A percentile compares a stretch with the other conserved stretches of the same genome.
These are phyloP conservation scores for Halcyon malimbica DNA, from an alignment of 2,113 vertebrate species.

Conservation along the genomic window DNA sequence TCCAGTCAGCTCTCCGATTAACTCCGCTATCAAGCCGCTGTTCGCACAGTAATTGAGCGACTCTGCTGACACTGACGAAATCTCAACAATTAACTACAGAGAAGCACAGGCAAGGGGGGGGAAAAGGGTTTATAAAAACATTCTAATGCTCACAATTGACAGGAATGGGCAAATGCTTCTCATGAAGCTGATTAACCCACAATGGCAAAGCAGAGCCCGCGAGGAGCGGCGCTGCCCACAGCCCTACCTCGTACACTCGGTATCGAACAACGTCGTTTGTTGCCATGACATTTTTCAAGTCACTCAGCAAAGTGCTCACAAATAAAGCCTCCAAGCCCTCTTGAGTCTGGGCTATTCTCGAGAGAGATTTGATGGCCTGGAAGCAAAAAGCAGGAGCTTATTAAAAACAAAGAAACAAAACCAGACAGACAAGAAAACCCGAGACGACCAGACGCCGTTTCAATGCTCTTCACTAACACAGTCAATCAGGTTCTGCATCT, in stretches of 20 bases:
- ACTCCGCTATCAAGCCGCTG: constrained; percentile 84
- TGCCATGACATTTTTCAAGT: constrained; percentile 88
- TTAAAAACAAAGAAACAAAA: not conserved
- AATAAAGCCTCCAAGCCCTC: constrained; percentile 88
- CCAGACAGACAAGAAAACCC: not conserved
- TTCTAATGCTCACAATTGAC: not conserved
- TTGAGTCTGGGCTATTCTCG: constrained; percentile 81
- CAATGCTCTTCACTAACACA: not conserved
- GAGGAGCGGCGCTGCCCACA: no score
- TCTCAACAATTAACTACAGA: constrained; percentile 86
- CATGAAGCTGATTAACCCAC: not conserved
- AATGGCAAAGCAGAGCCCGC: not conserved
- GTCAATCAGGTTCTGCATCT: rapidly evolving
- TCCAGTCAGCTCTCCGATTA: constrained; percentile 90
- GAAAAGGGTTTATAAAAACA: not conserved
- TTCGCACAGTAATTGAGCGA: constrained; percentile 87
- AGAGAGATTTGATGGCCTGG: constrained; percentile 87
- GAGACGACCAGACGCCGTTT: rapidly evolving
- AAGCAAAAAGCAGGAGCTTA: not conserved
- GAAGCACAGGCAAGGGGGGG: not conserved
- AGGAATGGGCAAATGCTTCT: not conserved
- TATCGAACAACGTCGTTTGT: constrained; percentile 88
- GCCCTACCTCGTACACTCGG: constrained; percentile 90
- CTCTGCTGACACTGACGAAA: constrained; percentile 85
- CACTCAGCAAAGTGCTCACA: constrained; percentile 81